phyloP scores from a whole-genome alignment of 2,797 vertebrate genomes.

The Tauraco hartlaubi region DNA sequence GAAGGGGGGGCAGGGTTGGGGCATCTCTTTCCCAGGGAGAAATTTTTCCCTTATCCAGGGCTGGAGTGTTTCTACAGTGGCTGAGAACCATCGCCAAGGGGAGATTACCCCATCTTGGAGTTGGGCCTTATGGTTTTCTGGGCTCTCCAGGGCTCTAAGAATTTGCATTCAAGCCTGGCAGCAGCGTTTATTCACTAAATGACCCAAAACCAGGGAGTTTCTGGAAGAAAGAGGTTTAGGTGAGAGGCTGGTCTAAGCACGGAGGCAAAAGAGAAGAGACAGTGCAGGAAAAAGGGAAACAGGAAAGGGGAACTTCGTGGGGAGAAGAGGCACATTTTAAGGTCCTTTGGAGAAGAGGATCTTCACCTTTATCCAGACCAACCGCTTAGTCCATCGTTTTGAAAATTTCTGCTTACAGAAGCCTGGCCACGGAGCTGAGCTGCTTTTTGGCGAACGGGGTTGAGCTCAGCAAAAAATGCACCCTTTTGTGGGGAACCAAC shows the following conservation, averaged over 20 bases:
- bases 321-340: not conserved
- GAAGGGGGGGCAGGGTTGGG: not conserved
- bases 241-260: not conserved
- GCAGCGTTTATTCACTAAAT: not conserved
- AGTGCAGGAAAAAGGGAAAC: not conserved
- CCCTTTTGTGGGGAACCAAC: conserved; percentile 66
- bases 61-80: not conserved
- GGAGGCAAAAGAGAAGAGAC: not conserved
- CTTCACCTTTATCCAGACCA: conserved; percentile 41
- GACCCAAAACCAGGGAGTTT: not conserved
- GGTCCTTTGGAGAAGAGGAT: not conserved
- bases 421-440: not conserved
- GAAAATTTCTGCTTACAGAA: conserved; percentile 34
- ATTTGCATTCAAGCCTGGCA: not conserved
- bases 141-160: not conserved
- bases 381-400: not conserved
- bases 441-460: not conserved
- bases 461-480: conserved; percentile 53
- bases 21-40: not conserved
- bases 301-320: not conserved
- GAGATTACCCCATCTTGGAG: not conserved
- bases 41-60: not conserved
- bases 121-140: not conserved
- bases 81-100: not conserved
- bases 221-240: not conserved